These are phyloP conservation scores for Anarhynchus alexandrinus DNA, from an alignment of 2,113 vertebrate species.

Conservation along the genomic window DNA sequence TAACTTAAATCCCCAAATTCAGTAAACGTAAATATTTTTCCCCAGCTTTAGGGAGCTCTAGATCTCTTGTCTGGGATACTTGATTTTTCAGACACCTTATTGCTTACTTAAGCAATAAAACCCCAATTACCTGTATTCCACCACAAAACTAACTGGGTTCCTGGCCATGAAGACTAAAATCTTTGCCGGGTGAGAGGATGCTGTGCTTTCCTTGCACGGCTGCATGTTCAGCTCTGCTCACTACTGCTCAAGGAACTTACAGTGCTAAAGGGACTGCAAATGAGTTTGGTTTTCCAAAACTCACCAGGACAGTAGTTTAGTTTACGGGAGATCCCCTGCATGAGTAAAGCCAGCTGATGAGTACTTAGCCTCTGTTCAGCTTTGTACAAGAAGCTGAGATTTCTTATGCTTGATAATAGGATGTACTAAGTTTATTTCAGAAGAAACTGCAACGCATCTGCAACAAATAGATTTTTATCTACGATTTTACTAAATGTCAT, in stretches of 20 bases:
- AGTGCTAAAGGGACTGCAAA: not conserved
- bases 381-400: not conserved
- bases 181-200: not conserved
- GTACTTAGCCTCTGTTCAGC: not conserved
- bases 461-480: not conserved
- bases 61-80: not conserved
- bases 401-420: not conserved
- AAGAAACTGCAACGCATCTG: not conserved
- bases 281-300: not conserved
- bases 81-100: not conserved
- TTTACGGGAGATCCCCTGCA: not conserved
- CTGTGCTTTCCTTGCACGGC: not conserved
- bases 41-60: not conserved
- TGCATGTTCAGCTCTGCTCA: not conserved
- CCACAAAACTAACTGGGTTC: not conserved
- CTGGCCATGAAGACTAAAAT: not conserved
- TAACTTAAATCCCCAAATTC: not conserved
- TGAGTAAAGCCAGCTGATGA: not conserved
- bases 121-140: rapidly evolving
- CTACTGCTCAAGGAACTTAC: not conserved
- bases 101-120: not conserved
- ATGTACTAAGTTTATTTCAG: not conserved
- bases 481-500: not conserved
- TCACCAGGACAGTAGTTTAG: not conserved
- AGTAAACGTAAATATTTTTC: not conserved